Conservation (phyloP, 92 coral and sea anemone genomes). For the Heteractis magnifica region DNA sequence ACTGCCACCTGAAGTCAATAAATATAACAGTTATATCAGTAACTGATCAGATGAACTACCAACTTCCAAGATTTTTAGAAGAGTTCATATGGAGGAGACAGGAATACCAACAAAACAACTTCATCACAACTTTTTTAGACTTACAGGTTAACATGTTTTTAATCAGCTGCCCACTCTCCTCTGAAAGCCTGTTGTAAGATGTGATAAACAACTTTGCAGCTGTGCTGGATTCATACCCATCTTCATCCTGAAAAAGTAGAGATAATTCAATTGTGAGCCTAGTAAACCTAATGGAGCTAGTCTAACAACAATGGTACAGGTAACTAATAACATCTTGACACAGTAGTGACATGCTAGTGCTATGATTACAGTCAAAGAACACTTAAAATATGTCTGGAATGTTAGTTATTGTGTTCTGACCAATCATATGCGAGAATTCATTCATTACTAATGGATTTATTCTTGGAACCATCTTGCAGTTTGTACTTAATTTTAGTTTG, state of each 20-base stretch:
- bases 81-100: too few species aligned
- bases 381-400: too few species aligned
- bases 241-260: slow-evolving; percentile 69
- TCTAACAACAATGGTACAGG: too few species aligned
- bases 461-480: too few species aligned
- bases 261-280: background rate
- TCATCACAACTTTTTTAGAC: background rate
- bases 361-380: too few species aligned
- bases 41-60: background rate
- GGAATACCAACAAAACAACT: too few species aligned
- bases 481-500: too few species aligned
- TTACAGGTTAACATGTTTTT: slow-evolving; percentile 75
- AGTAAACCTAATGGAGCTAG: background rate
- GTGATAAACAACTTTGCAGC: slow-evolving; percentile 87
- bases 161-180: slow-evolving; percentile 82
- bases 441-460: background rate
- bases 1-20: slow-evolving; percentile 53
- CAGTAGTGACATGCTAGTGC: too few species aligned
- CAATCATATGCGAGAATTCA: background rate
- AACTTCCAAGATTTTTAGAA: too few species aligned
- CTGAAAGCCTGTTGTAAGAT: slow-evolving; percentile 92
- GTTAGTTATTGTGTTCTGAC: background rate
- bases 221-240: slow-evolving; percentile 79
- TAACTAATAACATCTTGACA: too few species aligned
- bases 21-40: background rate